These are phyloP conservation scores for Calameuta idolon DNA, from an alignment of 2,888 invertebrate species.

Conservation along the genomic window DNA sequence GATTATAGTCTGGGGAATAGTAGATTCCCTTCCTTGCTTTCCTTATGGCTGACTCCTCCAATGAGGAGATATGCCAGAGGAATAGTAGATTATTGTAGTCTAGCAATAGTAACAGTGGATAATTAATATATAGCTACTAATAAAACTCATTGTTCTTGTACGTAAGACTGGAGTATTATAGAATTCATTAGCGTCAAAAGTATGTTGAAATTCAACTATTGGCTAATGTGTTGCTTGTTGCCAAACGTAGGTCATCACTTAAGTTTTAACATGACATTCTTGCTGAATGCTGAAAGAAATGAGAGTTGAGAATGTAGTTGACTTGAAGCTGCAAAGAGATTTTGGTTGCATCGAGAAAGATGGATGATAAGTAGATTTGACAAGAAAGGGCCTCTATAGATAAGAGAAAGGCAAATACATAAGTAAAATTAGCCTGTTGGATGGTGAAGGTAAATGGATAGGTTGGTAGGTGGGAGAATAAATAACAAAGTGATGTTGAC, in stretches of 20 bases:
- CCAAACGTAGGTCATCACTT: not conserved
- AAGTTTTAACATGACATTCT: not conserved
- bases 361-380: not conserved
- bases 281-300: not conserved
- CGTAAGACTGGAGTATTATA: not conserved
- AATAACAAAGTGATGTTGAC: not conserved
- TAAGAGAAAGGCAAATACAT: not conserved
- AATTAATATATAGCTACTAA: not conserved
- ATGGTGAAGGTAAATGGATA: not conserved
- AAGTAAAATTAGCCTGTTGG: not conserved
- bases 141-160: not conserved
- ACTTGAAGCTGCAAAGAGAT: not conserved
- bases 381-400: not conserved
- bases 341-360: not conserved
- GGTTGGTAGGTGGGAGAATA: not conserved
- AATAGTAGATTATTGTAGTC: not conserved
- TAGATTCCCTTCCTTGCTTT: not conserved
- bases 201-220: not conserved
- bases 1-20: not conserved
- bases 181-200: not conserved
- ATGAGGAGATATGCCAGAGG: too few relatives aligned
- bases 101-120: not conserved
- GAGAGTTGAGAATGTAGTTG: not conserved
- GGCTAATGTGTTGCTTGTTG: not conserved
- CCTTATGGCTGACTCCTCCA: too few relatives aligned